Evolutionary conservation across 2,113 vertebrate species (phyloP).

Genomic region (Microcebus lehilahytsara): DNA sequence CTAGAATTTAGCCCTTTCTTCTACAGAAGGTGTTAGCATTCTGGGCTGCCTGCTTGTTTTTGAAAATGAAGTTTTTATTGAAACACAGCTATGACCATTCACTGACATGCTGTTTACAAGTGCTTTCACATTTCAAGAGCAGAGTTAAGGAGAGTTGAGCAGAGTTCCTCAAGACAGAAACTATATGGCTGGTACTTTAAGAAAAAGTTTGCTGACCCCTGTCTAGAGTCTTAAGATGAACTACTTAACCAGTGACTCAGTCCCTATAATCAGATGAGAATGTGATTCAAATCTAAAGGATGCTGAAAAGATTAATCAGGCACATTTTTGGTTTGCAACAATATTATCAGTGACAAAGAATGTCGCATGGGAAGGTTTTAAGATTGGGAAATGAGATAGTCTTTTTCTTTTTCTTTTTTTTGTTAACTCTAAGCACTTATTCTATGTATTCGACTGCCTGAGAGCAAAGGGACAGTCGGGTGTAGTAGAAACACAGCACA

Average conservation of each 20-base stretch:
- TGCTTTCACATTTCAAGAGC: background rate
- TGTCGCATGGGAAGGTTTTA: background rate
- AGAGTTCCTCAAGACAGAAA: background rate
- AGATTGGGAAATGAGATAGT: background rate
- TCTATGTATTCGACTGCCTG: background rate
- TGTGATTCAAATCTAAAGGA: background rate
- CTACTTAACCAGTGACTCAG: background rate
- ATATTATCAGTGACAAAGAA: slow-evolving; percentile 12
- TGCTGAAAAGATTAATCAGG: background rate
- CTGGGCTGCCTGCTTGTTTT: background rate
- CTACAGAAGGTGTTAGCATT: background rate
- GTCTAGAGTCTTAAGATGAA: background rate
- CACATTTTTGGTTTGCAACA: background rate
- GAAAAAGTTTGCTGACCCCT: background rate
- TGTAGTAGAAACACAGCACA: background rate
- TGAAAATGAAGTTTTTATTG: background rate
- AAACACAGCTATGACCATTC: background rate
- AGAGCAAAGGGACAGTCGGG: background rate
- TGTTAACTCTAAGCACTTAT: background rate
- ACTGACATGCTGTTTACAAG: background rate
- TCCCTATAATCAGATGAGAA: background rate
- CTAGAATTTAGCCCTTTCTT: background rate
- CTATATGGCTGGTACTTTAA: background rate
- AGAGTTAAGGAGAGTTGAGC: too few species aligned
- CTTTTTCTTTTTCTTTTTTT: background rate